These are phyloP conservation scores for Trichogramma pretiosum DNA, from an alignment of 1,140 invertebrate genomes.

Conservation along the genomic window DNA sequence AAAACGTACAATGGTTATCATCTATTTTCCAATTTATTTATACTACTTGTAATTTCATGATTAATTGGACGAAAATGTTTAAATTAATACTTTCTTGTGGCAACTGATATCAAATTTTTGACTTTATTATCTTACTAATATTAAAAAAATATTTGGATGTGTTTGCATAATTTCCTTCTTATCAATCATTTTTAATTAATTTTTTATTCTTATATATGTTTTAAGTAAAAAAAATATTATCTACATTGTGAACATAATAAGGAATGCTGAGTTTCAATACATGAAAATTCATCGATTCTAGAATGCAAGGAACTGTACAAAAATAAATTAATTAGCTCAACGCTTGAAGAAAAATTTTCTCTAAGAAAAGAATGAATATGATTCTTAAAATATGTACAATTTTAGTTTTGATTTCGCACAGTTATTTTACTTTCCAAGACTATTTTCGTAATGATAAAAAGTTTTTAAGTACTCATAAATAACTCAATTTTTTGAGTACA, in stretches of 20 bases:
- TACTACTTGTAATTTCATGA: slow-evolving; percentile 11
- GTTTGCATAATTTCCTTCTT: too few species aligned
- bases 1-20: too few species aligned
- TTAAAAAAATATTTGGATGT: too few species aligned
- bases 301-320: slow-evolving; percentile 26
- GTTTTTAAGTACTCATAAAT: too few species aligned
- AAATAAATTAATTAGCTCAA: slow-evolving; percentile 15
- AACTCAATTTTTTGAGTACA: too few species aligned
- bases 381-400: slow-evolving; percentile 13
- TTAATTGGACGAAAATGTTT: slow-evolving; percentile 10
- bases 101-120: too few species aligned
- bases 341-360: slow-evolving; percentile 16
- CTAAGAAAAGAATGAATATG: slow-evolving; percentile 15
- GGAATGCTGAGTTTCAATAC: slow-evolving; percentile 17
- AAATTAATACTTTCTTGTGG: slow-evolving; percentile 14
- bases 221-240: slow-evolving; percentile 15
- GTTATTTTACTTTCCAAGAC: slow-evolving; percentile 6
- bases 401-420: slow-evolving; percentile 1
- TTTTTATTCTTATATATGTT: slow-evolving; percentile 5
- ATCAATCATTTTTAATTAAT: too few species aligned
- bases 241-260: slow-evolving; percentile 20
- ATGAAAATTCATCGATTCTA: slow-evolving; percentile 17
- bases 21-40: too few species aligned
- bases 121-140: too few species aligned
- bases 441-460: too few species aligned